Evolutionary conservation across 2,888 invertebrate species (phyloP).

Genomic region (Andrena haemorrhoa): DNA sequence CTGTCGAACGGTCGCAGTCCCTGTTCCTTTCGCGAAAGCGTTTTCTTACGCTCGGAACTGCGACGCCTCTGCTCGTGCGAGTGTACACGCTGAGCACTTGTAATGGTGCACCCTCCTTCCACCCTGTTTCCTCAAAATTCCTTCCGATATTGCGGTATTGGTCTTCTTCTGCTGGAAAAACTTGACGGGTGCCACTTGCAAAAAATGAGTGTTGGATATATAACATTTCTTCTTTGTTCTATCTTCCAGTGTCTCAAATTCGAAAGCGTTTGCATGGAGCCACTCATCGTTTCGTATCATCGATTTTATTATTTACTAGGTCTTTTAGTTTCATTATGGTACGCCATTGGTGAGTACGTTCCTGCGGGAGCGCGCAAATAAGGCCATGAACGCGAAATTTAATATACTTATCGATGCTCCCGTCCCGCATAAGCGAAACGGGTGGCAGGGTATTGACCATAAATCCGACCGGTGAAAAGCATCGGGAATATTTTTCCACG

Average conservation of each 20-base stretch:
- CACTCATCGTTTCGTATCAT: too few relatives aligned
- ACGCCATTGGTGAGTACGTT: not conserved
- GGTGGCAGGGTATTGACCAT: slow-evolving; percentile 13
- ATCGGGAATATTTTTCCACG: slow-evolving; percentile 50
- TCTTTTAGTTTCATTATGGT: not conserved
- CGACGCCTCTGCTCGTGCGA: not conserved
- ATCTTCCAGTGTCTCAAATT: too few relatives aligned
- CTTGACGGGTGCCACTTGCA: too few relatives aligned
- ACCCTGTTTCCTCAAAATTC: not conserved
- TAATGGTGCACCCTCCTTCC: not conserved
- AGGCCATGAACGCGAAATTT: slow-evolving; percentile 14
- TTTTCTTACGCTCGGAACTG: slow-evolving; percentile 1
- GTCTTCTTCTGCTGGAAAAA: too few relatives aligned
- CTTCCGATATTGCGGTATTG: too few relatives aligned
- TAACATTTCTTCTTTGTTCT: too few relatives aligned
- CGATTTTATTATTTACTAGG: not conserved
- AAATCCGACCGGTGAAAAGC: slow-evolving; percentile 46
- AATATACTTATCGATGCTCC: slow-evolving; percentile 27
- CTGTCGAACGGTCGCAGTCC: slow-evolving; percentile 10
- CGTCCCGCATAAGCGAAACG: not conserved
- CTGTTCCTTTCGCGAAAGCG: slow-evolving; percentile 1
- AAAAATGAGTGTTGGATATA: too few relatives aligned
- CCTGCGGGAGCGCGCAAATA: not conserved
- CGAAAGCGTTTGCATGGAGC: too few relatives aligned
- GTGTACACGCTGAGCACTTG: not conserved